These are phyloP conservation scores for Poecile atricapillus DNA, from an alignment of 2,113 vertebrate genomes.

Conservation along the genomic window DNA sequence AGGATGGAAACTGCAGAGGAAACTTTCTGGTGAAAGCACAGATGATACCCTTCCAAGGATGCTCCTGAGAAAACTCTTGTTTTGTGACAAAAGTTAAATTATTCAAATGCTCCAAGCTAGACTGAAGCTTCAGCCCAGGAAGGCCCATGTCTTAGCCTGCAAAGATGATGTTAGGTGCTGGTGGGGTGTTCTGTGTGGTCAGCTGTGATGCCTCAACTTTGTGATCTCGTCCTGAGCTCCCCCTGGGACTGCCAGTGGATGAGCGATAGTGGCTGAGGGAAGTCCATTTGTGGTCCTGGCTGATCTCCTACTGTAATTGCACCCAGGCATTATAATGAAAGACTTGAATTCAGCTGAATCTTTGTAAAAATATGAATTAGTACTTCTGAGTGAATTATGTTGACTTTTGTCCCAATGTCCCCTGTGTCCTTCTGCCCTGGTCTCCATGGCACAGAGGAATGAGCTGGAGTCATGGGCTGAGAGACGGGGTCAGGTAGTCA, in stretches of 20 bases:
- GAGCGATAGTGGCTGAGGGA: not conserved
- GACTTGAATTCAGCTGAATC: not conserved
- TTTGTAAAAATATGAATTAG: conserved; percentile 33
- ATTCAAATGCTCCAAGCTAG: not conserved
- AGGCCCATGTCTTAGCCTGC: not conserved
- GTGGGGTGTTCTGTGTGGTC: rapidly evolving
- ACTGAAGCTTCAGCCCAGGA: not conserved
- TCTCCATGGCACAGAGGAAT: not conserved
- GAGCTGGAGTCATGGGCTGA: not conserved
- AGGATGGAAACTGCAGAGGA: not conserved
- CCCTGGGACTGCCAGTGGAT: rapidly evolving
- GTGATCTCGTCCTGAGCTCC: not conserved
- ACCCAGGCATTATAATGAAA: rapidly evolving
- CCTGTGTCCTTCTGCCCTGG: not conserved
- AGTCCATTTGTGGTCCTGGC: not conserved
- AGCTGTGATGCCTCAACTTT: not conserved
- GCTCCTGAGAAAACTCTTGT: not conserved
- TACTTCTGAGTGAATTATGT: conserved; percentile 13
- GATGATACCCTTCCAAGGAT: not conserved
- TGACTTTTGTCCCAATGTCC: not conserved
- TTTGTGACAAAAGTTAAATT: not conserved
- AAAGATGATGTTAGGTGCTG: not conserved
- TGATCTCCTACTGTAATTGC: not conserved
- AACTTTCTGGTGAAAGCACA: not conserved
- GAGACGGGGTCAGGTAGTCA: not conserved